Percentiles rank a stretch among this genome's conserved stretches.
phyloP scores from a whole-genome alignment of 2,888 invertebrate species.

The Ellobium chinense region DNA sequence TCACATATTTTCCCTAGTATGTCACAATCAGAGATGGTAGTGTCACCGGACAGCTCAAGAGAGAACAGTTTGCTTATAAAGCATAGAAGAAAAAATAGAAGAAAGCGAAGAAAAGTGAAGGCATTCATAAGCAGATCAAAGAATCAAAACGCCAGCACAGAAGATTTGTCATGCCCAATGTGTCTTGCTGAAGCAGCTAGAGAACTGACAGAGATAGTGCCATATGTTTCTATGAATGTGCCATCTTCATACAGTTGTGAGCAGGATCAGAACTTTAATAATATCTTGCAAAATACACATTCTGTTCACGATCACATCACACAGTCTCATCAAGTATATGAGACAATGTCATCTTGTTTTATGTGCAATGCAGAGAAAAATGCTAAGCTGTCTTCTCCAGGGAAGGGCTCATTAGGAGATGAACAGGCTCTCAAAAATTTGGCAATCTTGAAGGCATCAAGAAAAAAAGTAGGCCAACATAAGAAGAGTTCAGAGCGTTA shows the following conservation, averaged over 20 bases:
- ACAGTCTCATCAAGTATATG: background rate
- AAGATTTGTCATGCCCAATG: background rate
- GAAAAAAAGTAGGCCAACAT: background rate
- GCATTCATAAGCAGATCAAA: background rate
- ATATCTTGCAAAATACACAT: background rate
- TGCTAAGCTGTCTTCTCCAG: background rate
- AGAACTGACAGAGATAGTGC: background rate
- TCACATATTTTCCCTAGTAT: too few species aligned
- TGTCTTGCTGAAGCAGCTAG: background rate
- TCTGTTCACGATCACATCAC: too few species aligned
- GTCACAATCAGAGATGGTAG: background rate
- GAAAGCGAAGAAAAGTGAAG: background rate
- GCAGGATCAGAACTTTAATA: background rate
- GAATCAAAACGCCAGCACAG: background rate
- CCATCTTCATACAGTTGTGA: background rate
- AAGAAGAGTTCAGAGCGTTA: background rate
- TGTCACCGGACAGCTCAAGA: background rate
- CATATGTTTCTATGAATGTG: background rate
- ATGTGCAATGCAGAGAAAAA: background rate
- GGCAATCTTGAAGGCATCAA: background rate
- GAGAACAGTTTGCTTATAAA: background rate
- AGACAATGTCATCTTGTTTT: background rate
- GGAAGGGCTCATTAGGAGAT: background rate
- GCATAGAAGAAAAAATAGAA: background rate
- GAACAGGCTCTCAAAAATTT: background rate